Percentiles rank a stretch among this genome's conserved stretches.
Evolutionary conservation across 2,888 invertebrate species (phyloP).

Genomic region (Reticulitermes lucifugus): DNA sequence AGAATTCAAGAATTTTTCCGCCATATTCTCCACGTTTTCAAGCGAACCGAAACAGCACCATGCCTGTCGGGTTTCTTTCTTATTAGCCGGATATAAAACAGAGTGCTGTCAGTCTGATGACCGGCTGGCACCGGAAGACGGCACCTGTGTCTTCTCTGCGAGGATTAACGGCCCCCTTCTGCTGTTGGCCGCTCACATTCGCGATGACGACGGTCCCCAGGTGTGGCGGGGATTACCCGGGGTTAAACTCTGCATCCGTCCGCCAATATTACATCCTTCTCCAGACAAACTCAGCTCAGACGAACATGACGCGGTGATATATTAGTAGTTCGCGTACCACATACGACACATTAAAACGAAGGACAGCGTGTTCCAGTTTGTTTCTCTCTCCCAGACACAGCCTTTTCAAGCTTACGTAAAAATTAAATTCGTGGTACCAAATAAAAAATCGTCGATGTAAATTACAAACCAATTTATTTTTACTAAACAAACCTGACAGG

Average conservation of each 20-base stretch:
- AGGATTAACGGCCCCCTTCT: not conserved
- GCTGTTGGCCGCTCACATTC: slow-evolving; percentile 5
- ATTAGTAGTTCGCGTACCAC: not conserved
- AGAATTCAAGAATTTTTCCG: no score
- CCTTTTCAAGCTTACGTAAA: no score
- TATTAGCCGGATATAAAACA: no score
- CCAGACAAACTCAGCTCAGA: not conserved
- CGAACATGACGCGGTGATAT: not conserved
- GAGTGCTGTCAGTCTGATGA: no score
- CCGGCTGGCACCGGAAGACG: not conserved
- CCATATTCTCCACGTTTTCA: no score
- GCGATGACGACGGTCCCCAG: slow-evolving; percentile 39
- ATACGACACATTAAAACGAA: not conserved
- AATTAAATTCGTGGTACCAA: no score
- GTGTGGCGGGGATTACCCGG: slow-evolving; percentile 42
- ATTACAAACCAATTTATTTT: no score
- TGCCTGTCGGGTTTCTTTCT: no score
- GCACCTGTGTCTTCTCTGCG: slow-evolving; percentile 11
- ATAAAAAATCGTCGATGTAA: no score
- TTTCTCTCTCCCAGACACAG: no score
- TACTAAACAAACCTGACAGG: no score
- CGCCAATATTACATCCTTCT: slow-evolving; percentile 27
- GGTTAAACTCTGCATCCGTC: slow-evolving; percentile 25
- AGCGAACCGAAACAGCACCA: no score
- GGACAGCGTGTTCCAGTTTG: not conserved